phyloP scores from a whole-genome alignment of 2,888 invertebrate species.

The Chrysotoxum bicinctum region DNA sequence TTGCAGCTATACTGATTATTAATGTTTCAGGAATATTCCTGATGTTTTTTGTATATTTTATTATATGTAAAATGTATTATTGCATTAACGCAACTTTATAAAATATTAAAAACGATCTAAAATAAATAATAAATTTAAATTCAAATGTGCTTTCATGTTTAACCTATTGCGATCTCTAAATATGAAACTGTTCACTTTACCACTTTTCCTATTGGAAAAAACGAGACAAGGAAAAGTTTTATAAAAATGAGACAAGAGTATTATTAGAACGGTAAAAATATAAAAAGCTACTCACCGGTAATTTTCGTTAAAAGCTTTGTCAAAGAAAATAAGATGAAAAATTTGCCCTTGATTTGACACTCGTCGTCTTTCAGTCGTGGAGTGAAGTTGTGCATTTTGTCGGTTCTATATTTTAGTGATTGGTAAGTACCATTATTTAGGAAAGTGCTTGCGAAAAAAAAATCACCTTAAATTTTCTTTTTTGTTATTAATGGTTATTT shows the following conservation, averaged over 20 bases:
- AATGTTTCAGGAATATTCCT: too few species aligned
- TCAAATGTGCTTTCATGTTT: not conserved
- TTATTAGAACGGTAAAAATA: slow-evolving; percentile 23
- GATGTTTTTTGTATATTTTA: too few species aligned
- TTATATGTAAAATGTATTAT: too few species aligned
- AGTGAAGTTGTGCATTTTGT: slow-evolving; percentile 65
- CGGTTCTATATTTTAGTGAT: slow-evolving; percentile 54
- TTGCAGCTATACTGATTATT: too few species aligned
- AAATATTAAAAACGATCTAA: too few species aligned
- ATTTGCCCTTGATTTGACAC: slow-evolving; percentile 73
- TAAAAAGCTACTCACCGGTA: slow-evolving; percentile 7
- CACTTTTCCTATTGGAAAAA: not conserved
- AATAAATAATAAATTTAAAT: not conserved
- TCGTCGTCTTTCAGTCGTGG: slow-evolving; percentile 67
- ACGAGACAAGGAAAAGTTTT: not conserved
- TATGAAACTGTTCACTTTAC: not conserved
- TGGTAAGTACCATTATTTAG: slow-evolving; percentile 52
- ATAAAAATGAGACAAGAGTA: slow-evolving; percentile 20
- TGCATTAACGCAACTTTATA: too few species aligned
- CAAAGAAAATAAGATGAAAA: slow-evolving; percentile 64
- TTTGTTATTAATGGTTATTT: not conserved
- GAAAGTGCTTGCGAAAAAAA: not conserved
- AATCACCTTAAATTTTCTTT: not conserved
- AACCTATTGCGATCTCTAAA: not conserved
- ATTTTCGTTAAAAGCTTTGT: slow-evolving; percentile 63